Evolutionary conservation across 2,113 vertebrate genomes (phyloP).

Genomic region (Halichoerus grypus): DNA sequence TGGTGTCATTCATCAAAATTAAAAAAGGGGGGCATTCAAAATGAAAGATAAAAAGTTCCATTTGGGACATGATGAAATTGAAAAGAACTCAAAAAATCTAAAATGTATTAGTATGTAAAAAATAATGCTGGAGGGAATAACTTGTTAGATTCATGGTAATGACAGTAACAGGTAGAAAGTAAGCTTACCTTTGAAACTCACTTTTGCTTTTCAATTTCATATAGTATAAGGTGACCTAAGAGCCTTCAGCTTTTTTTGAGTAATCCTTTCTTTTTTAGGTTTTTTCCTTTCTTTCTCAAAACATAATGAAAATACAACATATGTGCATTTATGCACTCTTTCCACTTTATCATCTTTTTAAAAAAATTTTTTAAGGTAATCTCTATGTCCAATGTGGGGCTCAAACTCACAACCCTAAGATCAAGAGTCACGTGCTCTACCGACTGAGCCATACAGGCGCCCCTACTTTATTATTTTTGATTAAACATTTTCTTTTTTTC

Average conservation of each 20-base stretch:
- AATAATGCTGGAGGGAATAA: neutral
- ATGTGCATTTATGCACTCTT: neutral
- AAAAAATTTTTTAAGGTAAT: neutral
- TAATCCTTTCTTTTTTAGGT: neutral
- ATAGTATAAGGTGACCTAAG: neutral
- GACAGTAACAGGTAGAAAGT: neutral
- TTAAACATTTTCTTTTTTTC: neutral
- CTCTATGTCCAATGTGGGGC: neutral
- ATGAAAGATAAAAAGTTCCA: neutral
- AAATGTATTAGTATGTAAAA: neutral
- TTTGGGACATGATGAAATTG: neutral
- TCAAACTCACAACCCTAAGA: neutral
- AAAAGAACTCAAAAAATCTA: neutral
- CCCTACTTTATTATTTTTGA: neutral
- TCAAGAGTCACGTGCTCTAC: neutral
- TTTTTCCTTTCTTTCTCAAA: slow-evolving; percentile 40
- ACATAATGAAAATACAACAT: neutral
- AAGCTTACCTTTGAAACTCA: neutral
- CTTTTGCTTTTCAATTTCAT: neutral
- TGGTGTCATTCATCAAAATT: neutral
- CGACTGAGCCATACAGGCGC: neutral
- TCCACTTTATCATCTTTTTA: neutral
- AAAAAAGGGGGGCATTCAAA: neutral
- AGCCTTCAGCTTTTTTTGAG: neutral
- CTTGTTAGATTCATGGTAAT: neutral